Base-by-base conservation (phyloP, 92 coral and sea anemone genomes). In the Pocillopora meandrina region DNA sequence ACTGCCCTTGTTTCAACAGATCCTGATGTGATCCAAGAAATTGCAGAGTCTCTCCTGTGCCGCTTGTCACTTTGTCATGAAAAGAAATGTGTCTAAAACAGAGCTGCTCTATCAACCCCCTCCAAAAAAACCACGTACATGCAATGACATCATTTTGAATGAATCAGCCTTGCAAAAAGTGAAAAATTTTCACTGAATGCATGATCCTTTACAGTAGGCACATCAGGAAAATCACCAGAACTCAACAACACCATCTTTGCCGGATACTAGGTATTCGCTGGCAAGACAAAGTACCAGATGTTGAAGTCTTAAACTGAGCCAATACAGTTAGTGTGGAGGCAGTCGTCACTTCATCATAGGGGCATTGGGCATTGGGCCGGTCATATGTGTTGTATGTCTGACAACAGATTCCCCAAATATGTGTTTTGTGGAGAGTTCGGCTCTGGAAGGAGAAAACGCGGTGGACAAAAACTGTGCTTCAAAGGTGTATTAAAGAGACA, bases 401-500 rank as follows among this genome's bases (percentile, higher is more conserved):
- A 36, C 49, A 1, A 31, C 9, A 13, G 85, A 5, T 42, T 81
- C 3, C 78, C 78, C 3, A 18, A 58, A 21, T 16, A 20, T 8
- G 61, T 82, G 2, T 12, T 78, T 55, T 86, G 80, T 62, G 86
- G 87, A 17, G 79, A 86, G 57, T 56, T 80, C 12, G 5, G 19
- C 6, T 34, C 47, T 10, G 79, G 86, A 36, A 21, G 31, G 56
- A 56, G 89, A 61, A 56, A 55, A 21, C 74, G 15, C 33, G 89
- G 87, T 65, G 86, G 71, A 59, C 89, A 33, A 59, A 79, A 79
- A 56, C 78, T 68, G 10, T 70, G 86, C 62, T 86, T 10, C 56
- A 80, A 86, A n/a, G 86, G 80, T 42, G 74, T 67, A 18, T 52
- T 86, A 20, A 86, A 86, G 72, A 35, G 79, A 31, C 85, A 78